These are phyloP conservation scores for Penaeus japonicus DNA, from an alignment of 1,140 invertebrate genomes.

Conservation along the genomic window DNA sequence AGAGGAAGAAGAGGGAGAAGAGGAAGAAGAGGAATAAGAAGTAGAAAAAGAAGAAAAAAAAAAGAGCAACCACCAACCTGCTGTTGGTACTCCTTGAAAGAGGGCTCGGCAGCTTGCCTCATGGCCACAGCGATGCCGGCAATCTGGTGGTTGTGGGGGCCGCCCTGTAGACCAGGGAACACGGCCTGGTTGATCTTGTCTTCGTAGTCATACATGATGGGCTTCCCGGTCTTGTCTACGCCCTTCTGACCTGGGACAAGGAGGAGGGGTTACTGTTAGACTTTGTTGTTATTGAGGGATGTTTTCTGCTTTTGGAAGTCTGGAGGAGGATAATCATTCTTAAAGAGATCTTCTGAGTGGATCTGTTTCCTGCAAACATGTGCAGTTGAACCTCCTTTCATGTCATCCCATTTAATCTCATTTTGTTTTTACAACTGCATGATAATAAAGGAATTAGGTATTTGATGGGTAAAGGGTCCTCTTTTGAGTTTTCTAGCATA, in stretches of 20 bases:
- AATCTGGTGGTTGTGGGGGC: slow-evolving; percentile 93
- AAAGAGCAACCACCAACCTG: slow-evolving; percentile 70
- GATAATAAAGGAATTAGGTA: too few relatives aligned
- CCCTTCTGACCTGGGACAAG: slow-evolving; percentile 67
- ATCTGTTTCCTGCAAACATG: too few relatives aligned
- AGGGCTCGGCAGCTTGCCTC: slow-evolving; percentile 80
- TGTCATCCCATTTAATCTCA: too few relatives aligned
- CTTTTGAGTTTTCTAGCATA: too few relatives aligned
- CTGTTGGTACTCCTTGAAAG: slow-evolving; percentile 87
- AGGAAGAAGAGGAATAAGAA: background rate
- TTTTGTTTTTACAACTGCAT: too few relatives aligned
- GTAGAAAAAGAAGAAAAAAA: background rate
- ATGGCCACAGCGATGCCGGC: slow-evolving; percentile 90
- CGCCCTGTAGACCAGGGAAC: slow-evolving; percentile 92
- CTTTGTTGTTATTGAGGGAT: background rate
- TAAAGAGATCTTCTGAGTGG: too few relatives aligned
- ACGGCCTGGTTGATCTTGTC: slow-evolving; percentile 90
- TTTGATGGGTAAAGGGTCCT: too few relatives aligned
- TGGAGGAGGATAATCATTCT: too few relatives aligned
- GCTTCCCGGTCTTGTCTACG: slow-evolving; percentile 77
- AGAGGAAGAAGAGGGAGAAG: too few relatives aligned
- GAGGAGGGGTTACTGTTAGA: background rate
- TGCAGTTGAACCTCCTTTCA: too few relatives aligned
- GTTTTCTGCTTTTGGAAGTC: background rate
- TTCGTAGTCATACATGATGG: slow-evolving; percentile 85